These are phyloP conservation scores for Holothuria glaberrima DNA, from an alignment of 35 echinoderm and acorn worm genomes.

Conservation along the genomic window DNA sequence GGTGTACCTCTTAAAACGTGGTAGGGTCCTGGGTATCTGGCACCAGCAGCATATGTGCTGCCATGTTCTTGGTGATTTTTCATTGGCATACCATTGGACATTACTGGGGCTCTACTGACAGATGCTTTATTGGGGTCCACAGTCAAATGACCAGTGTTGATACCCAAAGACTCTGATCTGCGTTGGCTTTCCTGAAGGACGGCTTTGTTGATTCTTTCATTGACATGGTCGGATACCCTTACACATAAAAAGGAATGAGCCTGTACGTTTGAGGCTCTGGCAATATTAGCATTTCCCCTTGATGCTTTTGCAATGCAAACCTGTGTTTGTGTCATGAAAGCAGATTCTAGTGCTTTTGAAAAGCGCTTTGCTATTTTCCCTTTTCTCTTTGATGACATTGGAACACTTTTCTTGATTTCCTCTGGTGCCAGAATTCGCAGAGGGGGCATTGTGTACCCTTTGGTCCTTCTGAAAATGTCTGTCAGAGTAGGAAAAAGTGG, in stretches of 20 bases:
- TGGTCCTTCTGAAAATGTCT: slow-evolving; percentile 6
- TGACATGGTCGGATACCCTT: background rate
- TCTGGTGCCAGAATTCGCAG: background rate
- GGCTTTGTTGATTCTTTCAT: background rate
- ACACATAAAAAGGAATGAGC: background rate
- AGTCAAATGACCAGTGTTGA: too few relatives aligned
- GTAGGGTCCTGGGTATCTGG: too few relatives aligned
- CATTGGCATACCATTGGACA: too few relatives aligned
- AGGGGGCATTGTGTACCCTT: slow-evolving; percentile 8
- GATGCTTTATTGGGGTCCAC: too few relatives aligned
- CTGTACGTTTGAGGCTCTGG: background rate
- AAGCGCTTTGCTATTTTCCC: background rate
- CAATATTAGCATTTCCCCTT: background rate
- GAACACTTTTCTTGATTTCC: slow-evolving; percentile 15
- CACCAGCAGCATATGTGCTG: too few relatives aligned
- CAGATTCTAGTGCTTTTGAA: background rate
- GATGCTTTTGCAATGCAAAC: background rate
- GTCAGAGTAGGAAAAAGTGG: slow-evolving; percentile 37
- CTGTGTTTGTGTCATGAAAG: background rate
- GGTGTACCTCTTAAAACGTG: too few relatives aligned
- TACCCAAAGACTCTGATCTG: too few relatives aligned
- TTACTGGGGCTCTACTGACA: too few relatives aligned
- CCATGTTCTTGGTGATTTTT: too few relatives aligned
- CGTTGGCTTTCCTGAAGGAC: too few relatives aligned
- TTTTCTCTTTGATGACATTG: background rate